phyloP scores from a whole-genome alignment of 1,140 invertebrate species.

The Psilanteris sp. region DNA sequence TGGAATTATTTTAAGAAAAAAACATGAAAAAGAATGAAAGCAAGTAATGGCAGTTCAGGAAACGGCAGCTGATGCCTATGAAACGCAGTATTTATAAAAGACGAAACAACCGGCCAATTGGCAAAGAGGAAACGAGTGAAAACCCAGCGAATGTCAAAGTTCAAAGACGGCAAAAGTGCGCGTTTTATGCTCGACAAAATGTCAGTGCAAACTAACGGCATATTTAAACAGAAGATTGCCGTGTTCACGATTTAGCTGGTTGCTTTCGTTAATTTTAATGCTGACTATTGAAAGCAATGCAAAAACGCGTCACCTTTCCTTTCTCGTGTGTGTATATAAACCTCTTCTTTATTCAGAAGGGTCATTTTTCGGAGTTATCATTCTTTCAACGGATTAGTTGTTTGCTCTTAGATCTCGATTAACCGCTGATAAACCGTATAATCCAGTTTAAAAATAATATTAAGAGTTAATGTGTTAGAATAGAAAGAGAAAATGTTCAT shows the following conservation, averaged over 20 bases:
- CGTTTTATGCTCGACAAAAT: slow-evolving; percentile 60
- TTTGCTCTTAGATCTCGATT: slow-evolving; percentile 10
- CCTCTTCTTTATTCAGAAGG: no score
- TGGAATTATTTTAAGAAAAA: no score
- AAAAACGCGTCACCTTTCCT: slow-evolving; percentile 1
- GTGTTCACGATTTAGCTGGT: slow-evolving; percentile 10
- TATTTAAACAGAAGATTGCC: slow-evolving; percentile 46
- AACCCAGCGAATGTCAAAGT: slow-evolving; percentile 52
- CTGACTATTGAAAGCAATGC: slow-evolving; percentile 8
- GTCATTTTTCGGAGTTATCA: no score
- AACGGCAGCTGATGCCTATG: slow-evolving; percentile 24
- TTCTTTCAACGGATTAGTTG: slow-evolving; percentile 21
- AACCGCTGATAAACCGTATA: not conserved
- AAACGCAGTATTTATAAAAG: slow-evolving; percentile 35
- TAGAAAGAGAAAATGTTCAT: no score
- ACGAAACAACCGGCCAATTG: slow-evolving; percentile 25
- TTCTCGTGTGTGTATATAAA: not conserved
- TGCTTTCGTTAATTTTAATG: slow-evolving; percentile 51
- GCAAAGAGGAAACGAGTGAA: slow-evolving; percentile 48
- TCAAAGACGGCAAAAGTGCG: slow-evolving; percentile 59
- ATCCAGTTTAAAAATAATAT: no score
- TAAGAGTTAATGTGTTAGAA: no score
- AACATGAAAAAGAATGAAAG: no score
- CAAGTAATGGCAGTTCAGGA: no score
- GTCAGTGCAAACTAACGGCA: slow-evolving; percentile 45